These are phyloP conservation scores for Rhynchonycteris naso DNA, from an alignment of 2,797 vertebrate species.

Conservation along the genomic window DNA sequence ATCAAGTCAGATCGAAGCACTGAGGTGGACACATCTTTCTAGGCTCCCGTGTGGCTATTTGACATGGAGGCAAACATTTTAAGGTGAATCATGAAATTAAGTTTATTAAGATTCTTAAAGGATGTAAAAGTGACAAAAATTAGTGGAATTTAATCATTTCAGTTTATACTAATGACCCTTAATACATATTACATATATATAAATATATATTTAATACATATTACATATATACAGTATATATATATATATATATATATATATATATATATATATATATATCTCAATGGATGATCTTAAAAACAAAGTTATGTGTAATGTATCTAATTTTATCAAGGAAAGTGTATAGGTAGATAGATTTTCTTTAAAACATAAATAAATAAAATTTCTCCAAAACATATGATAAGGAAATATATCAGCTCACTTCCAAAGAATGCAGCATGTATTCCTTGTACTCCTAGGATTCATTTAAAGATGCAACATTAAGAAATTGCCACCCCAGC, in stretches of 20 bases:
- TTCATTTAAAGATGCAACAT: background rate
- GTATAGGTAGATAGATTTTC: background rate
- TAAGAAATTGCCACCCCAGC: background rate
- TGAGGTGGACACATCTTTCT: background rate
- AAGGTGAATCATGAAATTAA: background rate
- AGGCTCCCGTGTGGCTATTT: background rate
- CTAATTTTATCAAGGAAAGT: slow-evolving; percentile 38
- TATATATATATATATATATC: background rate
- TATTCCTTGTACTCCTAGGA: background rate
- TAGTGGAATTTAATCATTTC: background rate
- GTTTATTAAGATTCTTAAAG: background rate
- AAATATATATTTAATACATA: background rate
- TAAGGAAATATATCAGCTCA: background rate
- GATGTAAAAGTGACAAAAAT: background rate
- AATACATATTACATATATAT: background rate
- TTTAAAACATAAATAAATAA: background rate
- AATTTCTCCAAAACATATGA: background rate
- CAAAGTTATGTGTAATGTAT: background rate
- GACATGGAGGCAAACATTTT: background rate
- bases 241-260: too few species aligned
- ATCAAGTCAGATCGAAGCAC: background rate
- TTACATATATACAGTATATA: too few species aligned
- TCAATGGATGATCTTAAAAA: background rate
- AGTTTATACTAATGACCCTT: background rate
- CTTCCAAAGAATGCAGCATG: background rate